Evolutionary conservation across 1,140 invertebrate species (phyloP), one percentile per base, ranked within the genome.

Genomic region (Psix sp.): DNA sequence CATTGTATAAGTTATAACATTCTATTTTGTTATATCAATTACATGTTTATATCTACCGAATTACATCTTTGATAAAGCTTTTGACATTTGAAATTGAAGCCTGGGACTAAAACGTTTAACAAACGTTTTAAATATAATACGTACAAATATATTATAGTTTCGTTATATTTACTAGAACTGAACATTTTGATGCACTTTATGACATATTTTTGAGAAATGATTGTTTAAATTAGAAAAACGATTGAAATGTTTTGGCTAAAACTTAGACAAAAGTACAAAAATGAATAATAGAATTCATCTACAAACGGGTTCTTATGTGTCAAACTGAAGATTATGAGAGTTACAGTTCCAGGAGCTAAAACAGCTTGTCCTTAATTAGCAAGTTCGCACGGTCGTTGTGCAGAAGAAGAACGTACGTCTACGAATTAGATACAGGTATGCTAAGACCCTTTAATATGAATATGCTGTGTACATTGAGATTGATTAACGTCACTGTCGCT

Each of bases 361-460:
- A 66, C 42, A 59, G 45, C 43, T 71, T 62, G 57, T 24, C 39
- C 60, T 68, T 63, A 45, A 60, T 51, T 71, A 71, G 51, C 56
- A 66, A 52, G 48, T 67, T 68, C 21, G 65, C 76, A 75, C 65
- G 74, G 46, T 68, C 48, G 68, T 79, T 77, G 74, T 76, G 70
- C 74, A 79, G 68, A 75, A 77, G 72, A 75, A 72, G 59, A 74
- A 70, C 56, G 68, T 67, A 74, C 68, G 68, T 71, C 70, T 77
- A 76, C 48, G 65, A 60, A 72, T 76, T 74, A 77, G 70, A 74
- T 67, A 74, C 62, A 67, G 57, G 65, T 77, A 76, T 60, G 35
- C 63, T 72, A 77, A 77, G 60, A 74, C 54, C 51, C 49, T 74
- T 77, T 70, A 79, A 77, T 77, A 77, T 67, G 62, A 77, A 72